phyloP scores from a whole-genome alignment of 2,113 vertebrate species.

The Corvus moneduloides region DNA sequence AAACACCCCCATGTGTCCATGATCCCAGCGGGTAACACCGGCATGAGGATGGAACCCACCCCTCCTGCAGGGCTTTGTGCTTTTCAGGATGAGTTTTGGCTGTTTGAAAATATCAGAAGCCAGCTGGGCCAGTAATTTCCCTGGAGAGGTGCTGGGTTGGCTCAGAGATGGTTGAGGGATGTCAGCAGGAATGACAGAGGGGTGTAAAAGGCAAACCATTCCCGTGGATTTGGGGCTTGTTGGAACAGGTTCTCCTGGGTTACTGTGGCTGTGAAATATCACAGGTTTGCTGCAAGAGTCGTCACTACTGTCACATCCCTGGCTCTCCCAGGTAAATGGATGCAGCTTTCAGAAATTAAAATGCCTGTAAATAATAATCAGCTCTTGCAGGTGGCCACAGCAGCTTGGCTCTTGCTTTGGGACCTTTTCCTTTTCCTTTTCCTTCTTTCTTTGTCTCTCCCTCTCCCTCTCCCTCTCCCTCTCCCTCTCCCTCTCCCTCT shows the following conservation, averaged over 20 bases:
- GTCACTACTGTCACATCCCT: background rate
- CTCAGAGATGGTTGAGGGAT: background rate
- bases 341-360: background rate
- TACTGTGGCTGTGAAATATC: background rate
- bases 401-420: background rate
- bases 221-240: rapidly evolving
- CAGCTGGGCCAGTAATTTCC: background rate
- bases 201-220: background rate
- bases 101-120: background rate
- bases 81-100: background rate
- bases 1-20: background rate
- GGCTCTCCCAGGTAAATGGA: background rate
- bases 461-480: no score
- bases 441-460: no score
- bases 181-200: background rate
- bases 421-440: no score
- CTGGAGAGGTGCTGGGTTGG: background rate
- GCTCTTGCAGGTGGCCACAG: background rate
- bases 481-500: no score
- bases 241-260: background rate
- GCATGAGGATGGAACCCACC: rapidly evolving
- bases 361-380: background rate
- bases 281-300: background rate
- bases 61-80: background rate
- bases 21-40: rapidly evolving